Evolutionary conservation across 2,888 invertebrate genomes (phyloP), one percentile per base, ranked within the genome.

Genomic region (Argynnis bischoffii): DNA sequence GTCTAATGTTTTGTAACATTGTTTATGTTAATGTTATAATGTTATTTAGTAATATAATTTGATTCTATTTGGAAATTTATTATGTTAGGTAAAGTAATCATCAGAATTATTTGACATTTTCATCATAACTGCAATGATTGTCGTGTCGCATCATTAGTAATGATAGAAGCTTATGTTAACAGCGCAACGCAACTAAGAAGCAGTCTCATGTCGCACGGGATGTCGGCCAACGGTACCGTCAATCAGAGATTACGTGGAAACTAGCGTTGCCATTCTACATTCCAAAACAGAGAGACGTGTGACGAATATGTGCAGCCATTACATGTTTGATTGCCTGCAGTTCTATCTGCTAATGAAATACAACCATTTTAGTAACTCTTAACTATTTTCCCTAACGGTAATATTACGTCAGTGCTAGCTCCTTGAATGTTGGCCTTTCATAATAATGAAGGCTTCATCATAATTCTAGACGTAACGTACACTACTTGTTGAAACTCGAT

Each of bases 241-340:
- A 84, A 86, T 87, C 82, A 83, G 76, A 82, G 81, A 82, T 82
- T 88, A 85, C 87, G 75, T 70, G 81, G 89, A 87, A 88, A 82
- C 78, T 81, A 82, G 80, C 82, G 74, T 77, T 76, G 76, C 75
- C 76, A 82, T 82, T 80, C 82, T 73, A 80, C 82, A 80, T 80
- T 78, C 78, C 74, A 73, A 79, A 77, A 77, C 78, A 76, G 77
- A 72, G 59, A 74, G 70, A 75, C 74, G 73, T 78, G 77, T 77
- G 75, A 77, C 75, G 77, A 78, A 75, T 73, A 75, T 72, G 73
- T 73, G 72, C 74, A 67, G 66, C 60, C 65, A 71, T 72, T 72
- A 69, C 69, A 67, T 65, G 65, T 71, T 63, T 69, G 67, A 72
- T 72, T 71, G 64, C 71, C 50, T 63, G 53, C 56, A 47, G 35